These are phyloP conservation scores for Popillia japonica DNA, from an alignment of 1,140 invertebrate species.

Conservation along the genomic window DNA sequence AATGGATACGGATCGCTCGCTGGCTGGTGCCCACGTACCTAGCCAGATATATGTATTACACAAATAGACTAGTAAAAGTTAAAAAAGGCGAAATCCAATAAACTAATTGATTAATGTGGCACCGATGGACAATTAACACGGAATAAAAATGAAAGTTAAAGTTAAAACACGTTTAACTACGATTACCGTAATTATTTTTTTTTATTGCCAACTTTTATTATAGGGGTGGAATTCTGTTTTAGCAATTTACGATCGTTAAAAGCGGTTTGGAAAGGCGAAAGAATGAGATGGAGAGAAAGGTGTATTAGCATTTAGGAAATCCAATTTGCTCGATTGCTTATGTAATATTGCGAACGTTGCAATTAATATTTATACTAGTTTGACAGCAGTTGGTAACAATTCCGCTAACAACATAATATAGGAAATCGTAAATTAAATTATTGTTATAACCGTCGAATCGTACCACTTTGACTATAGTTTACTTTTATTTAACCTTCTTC, in stretches of 20 bases:
- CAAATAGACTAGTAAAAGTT: not conserved
- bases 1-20: not conserved
- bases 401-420: no score
- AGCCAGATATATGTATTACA: not conserved
- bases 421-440: no score
- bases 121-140: slow-evolving; percentile 1
- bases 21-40: not conserved
- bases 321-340: not conserved
- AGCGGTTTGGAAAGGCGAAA: not conserved
- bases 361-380: not conserved
- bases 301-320: not conserved
- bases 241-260: not conserved
- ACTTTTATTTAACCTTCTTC: no score
- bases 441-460: no score
- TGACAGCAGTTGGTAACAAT: no score
- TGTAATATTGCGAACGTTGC: slow-evolving; percentile 1
- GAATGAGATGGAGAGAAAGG: not conserved
- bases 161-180: not conserved
- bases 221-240: not conserved
- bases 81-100: slow-evolving; percentile 10
- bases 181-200: not conserved
- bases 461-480: no score
- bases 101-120: slow-evolving; percentile 11
- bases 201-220: not conserved
- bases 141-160: not conserved